Evolutionary conservation across 2,797 vertebrate genomes (phyloP).

Genomic region (Myotis vivesi): DNA sequence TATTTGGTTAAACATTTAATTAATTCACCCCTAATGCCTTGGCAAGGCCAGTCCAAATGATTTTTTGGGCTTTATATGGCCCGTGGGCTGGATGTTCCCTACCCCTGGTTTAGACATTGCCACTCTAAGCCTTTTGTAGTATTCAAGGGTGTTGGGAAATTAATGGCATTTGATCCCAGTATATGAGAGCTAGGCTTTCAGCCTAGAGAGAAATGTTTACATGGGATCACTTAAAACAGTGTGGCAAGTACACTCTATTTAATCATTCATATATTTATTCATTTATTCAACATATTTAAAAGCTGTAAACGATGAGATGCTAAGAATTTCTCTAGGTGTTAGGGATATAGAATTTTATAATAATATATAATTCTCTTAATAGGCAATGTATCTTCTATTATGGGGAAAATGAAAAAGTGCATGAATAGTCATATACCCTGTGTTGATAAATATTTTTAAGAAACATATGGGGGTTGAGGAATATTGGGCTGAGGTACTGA

Average conservation of each 20-base stretch:
- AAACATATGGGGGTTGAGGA: background rate
- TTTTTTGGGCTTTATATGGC: too few species aligned
- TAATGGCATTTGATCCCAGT: background rate
- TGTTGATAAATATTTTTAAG: background rate
- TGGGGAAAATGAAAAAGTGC: background rate
- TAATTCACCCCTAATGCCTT: too few species aligned
- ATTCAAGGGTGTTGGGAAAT: background rate
- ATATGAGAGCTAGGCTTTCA: background rate
- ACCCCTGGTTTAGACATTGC: background rate
- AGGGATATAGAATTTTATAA: background rate
- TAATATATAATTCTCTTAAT: background rate
- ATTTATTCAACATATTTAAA: background rate
- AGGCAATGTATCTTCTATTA: background rate
- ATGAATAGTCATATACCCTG: background rate
- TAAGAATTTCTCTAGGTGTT: background rate
- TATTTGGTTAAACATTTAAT: too few species aligned
- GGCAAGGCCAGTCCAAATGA: too few species aligned
- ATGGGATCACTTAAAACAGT: background rate
- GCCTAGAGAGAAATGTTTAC: background rate
- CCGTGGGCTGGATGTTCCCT: too few species aligned
- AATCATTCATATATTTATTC: background rate
- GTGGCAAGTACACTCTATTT: background rate
- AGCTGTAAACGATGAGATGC: background rate
- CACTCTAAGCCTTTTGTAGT: background rate
- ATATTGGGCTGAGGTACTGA: background rate